Conservation (phyloP, 1,140 invertebrate species). For the Drosophila yakuba region DNA sequence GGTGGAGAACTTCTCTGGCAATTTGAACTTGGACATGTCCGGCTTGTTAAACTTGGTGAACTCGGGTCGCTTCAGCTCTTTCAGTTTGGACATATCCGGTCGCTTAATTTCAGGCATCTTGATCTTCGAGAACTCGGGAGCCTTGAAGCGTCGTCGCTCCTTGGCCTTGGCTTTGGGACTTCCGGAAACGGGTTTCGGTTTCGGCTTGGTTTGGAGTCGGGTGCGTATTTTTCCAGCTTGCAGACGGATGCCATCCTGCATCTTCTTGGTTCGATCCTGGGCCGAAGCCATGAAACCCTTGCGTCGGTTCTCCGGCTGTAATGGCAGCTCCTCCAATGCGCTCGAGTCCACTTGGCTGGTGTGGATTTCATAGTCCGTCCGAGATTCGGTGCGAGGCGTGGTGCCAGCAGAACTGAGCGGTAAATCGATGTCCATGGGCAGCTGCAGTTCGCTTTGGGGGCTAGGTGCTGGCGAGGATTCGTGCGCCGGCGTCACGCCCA, state of each 20-base stretch:
- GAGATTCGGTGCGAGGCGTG: slow-evolving; percentile 86
- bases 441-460: slow-evolving; percentile 36
- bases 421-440: slow-evolving; percentile 66
- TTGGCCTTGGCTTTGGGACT: slow-evolving; percentile 81
- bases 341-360: slow-evolving; percentile 89
- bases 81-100: slow-evolving; percentile 87
- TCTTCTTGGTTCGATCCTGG: slow-evolving; percentile 86
- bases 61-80: slow-evolving; percentile 84
- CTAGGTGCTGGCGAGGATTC: slow-evolving; percentile 54
- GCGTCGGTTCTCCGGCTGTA: slow-evolving; percentile 86
- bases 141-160: slow-evolving; percentile 78
- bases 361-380: slow-evolving; percentile 88
- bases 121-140: slow-evolving; percentile 84
- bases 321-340: slow-evolving; percentile 87
- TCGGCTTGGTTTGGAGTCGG: slow-evolving; percentile 86
- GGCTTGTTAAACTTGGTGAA: slow-evolving; percentile 84
- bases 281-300: slow-evolving; percentile 85
- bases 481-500: slow-evolving; percentile 85
- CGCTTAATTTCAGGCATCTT: slow-evolving; percentile 87
- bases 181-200: slow-evolving; percentile 77
- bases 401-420: slow-evolving; percentile 73
- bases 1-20: slow-evolving; percentile 86
- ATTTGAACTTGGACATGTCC: slow-evolving; percentile 87
- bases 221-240: slow-evolving; percentile 87
- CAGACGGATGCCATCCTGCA: slow-evolving; percentile 86